Percentiles rank a stretch among this genome's conserved stretches.
phyloP scores from a whole-genome alignment of 2,797 vertebrate genomes.

The Enteromius anoplus region DNA sequence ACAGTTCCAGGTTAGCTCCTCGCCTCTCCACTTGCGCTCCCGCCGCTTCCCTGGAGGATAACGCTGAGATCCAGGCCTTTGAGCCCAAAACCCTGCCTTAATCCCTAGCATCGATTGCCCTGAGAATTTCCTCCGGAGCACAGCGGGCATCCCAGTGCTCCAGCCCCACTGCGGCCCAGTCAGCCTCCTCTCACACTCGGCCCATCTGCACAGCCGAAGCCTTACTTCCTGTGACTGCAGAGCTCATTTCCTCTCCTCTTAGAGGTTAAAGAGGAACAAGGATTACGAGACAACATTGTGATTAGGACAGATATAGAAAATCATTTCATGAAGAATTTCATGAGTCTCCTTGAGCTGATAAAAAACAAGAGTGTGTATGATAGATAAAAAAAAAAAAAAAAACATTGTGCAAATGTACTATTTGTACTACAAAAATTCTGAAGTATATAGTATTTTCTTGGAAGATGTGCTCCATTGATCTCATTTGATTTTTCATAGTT shows the following conservation, averaged over 20 bases:
- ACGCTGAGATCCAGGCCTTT: conserved; percentile 80
- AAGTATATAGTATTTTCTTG: no score
- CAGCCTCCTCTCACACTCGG: conserved; percentile 30
- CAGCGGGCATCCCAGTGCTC: conserved; percentile 70
- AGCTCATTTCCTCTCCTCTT: conserved; percentile 26
- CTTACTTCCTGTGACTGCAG: conserved; percentile 27
- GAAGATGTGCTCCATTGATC: no score
- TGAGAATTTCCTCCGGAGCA: conserved; percentile 81
- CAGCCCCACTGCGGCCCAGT: conserved; percentile 60
- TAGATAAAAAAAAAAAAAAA: background rate
- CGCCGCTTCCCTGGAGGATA: conserved; percentile 76
- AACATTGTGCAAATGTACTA: background rate
- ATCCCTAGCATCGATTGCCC: conserved; percentile 82
- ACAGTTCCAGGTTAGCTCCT: conserved; percentile 83
- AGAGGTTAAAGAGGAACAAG: background rate
- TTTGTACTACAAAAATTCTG: background rate
- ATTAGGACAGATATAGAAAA: background rate
- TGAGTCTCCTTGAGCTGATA: background rate
- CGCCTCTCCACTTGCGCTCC: conserved; percentile 69
- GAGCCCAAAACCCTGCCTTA: conserved; percentile 82
- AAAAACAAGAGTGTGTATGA: background rate
- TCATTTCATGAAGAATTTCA: background rate
- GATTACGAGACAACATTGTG: background rate
- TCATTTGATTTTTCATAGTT: background rate
- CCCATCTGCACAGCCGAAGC: conserved; percentile 24